Base-by-base conservation (phyloP, 2,888 invertebrate genomes). In the Drosophila mimetica region DNA sequence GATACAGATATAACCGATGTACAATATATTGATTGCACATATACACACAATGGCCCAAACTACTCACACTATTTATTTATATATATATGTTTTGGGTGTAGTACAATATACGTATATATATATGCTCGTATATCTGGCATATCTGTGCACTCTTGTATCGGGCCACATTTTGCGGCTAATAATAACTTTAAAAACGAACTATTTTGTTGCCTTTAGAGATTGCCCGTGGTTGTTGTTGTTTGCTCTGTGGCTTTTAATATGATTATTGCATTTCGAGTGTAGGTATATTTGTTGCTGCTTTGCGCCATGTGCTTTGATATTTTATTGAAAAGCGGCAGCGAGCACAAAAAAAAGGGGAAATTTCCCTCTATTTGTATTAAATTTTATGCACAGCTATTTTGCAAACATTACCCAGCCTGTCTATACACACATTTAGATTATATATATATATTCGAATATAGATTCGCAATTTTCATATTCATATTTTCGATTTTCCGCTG, bases 161-260 rank as follows among this genome's bases (percentile, higher is more conserved):
- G 85, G 81, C 73, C 82, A 87, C 87, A 88, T 83, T 64, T 83
- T 89, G 84, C 84, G 86, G 89, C 84, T 85, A 85, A 85, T 85
- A 85, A 85, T 85, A 85, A 85, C 84, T 89, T 88, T 89, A 85
- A 85, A 84, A 85, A 89, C 76, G 86, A 89, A 85, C 84, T 85
- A 89, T 85, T 89, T 88, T 86, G 83, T 85, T 89, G 89, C 86
- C 89, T 88, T 85, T 86, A 81, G 82, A 73, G 76, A 88, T 80
- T 74, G 78, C 22, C 52, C 51, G 25, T 72, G 42, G 42, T 73
- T 63, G 52, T 22, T 48, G 39, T 44, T 46, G 37, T 53, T 60
- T 30, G 61, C 61, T 60, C 60, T 86, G 76, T 67, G 82, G 88
- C 77, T 86, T 89, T 84, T 86, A 88, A 84, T 84, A 87, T 89